Base-by-base conservation (phyloP, 2,888 invertebrate genomes). In the Boloria selene region DNA sequence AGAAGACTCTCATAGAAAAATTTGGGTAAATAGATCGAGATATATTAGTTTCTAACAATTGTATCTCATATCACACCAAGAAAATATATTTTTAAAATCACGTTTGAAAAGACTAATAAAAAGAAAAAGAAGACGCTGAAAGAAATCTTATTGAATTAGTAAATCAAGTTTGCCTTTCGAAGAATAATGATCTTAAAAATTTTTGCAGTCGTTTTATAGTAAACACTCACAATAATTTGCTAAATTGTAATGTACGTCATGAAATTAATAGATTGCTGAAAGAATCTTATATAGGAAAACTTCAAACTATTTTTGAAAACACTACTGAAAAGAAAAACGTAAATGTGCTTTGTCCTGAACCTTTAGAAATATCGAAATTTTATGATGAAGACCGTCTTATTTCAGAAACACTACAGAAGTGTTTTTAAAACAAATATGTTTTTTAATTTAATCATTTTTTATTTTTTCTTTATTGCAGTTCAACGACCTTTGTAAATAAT, bases 121-220 rank as follows among this genome's bases (percentile, higher is more conserved):
- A 77, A 67, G 85, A 88, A 64, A 91, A 87, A 72, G 79, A 83
- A 18, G 79, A 82, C 14, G 78, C 80, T 0, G 86, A 87, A 70
- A 84, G 77, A 65, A 86, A 85, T 70, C 73, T 90, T 0, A 74
- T 85, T 70, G 75, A 71, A 51, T 73, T 92, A 47, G 77, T 90
- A 44, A 86, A 83, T 68, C 80, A 85, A 77, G 76, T 90, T 13
- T 88, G 83, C 70, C 78, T 80, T 59, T 84, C 86, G 1, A 85
- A 81, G 64, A 85, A 87, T 65, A 80, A 75, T 38, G 81, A 87
- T 59, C 75, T 91, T 0, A 88, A 83, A 75, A 73, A 75, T 2
- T 88, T 79, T 71, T 90, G 90, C 67, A 85, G 81, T 71, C 79
- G 80, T 31, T 86, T 87, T 54, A 83, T 90, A 52, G 85, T 88